A percentile compares a stretch with the other conserved stretches of the same genome.
These are phyloP conservation scores for Tauraco hartlaubi DNA, from an alignment of 2,797 vertebrate species.

Conservation along the genomic window DNA sequence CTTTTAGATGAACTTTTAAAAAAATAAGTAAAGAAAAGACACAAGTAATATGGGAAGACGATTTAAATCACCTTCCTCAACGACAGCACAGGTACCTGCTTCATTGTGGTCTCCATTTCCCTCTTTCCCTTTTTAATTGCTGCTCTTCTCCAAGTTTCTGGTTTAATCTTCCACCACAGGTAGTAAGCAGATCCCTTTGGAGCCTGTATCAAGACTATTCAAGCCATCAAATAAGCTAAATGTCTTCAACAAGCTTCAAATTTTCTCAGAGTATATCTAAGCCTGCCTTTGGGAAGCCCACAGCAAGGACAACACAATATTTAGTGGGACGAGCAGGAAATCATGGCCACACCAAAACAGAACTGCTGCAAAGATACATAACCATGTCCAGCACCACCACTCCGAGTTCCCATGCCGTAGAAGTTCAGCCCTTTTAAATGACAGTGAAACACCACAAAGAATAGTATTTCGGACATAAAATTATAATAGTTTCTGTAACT, in stretches of 20 bases:
- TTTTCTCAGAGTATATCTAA: not conserved
- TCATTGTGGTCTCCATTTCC: not conserved
- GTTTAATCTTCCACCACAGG: not conserved
- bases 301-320: not conserved
- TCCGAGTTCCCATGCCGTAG: fast-evolving
- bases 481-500: not conserved
- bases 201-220: not conserved
- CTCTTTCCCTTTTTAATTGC: not conserved
- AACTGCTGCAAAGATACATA: not conserved
- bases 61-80: not conserved
- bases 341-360: not conserved
- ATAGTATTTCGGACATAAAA: not conserved
- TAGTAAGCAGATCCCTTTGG: not conserved
- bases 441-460: not conserved
- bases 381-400: not conserved
- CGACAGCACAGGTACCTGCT: not conserved
- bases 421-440: not conserved
- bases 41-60: not conserved
- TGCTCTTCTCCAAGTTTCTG: not conserved
- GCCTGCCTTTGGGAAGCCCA: not conserved
- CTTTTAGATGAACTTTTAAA: not conserved
- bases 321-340: not conserved
- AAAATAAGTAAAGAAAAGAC: not conserved
- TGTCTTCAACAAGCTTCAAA: not conserved
- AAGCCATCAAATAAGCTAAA: not conserved